Base-by-base conservation (phyloP, 2,888 invertebrate species). In the Coelinius sp. region DNA sequence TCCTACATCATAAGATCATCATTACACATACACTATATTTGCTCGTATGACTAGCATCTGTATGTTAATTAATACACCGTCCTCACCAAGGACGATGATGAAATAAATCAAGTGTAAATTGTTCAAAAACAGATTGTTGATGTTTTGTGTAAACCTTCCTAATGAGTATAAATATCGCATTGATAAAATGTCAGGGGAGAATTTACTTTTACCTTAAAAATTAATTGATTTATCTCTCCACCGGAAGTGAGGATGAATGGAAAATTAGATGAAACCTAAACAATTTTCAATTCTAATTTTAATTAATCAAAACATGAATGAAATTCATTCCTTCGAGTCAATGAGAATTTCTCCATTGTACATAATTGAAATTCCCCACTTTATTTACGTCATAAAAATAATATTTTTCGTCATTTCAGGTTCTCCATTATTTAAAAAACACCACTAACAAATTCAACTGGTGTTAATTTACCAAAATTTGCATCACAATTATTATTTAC, bases 61-160 rank as follows among this genome's bases (percentile, higher is more conserved):
- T 24, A 24, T 24, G 14, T 24, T 14, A 63, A 41, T 24, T 14
- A 63, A 41, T 41, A 20, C 22, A 63, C 22, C 6, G 41, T 63
- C 41, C 38, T 24, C 38, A 22, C 5, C 63, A 38, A 63, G 63
- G 24, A 63, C 63, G 38, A 22, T 41, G 6, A 22, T 24, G 20
- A 63, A 63, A 41, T 41, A 63, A 63, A 63, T 63, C 63, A 31
- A 63, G 38, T 22, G 41, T 41, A 17, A 41, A 63, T 38, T 38
- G 12, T 4, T 27, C 7, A 14, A 63, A 22, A n/a, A 22, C 12
- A 10, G 63, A 63, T 63, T 41, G 63, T 20, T 63, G 63, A 63
- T 63, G 41, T 10, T 5, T 24, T n/a, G 22, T 63, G 41, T 22
- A 62, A 38, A 63, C 22, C 17, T 38, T 12, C 41, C 12, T 41